phyloP scores from a whole-genome alignment of 30 jellyfish, hydroid and myxozoan species.

The Mastigias papua region DNA sequence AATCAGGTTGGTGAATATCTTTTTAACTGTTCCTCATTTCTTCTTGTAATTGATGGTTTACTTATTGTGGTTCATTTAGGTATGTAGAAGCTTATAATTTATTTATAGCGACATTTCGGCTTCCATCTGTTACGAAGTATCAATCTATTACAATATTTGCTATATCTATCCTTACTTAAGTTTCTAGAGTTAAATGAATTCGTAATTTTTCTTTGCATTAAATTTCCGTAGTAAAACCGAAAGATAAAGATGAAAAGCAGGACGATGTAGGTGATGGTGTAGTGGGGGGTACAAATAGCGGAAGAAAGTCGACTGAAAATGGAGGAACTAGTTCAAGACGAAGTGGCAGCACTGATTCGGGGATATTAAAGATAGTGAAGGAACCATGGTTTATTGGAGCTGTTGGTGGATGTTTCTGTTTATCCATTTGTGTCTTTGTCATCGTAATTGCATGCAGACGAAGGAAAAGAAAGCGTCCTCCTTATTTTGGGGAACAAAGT shows the following conservation, averaged over 20 bases:
- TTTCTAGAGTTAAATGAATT: too few relatives aligned
- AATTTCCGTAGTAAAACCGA: slow-evolving; percentile 14
- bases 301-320: background rate
- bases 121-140: too few relatives aligned
- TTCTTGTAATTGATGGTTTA: too few relatives aligned
- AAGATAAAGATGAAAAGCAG: background rate
- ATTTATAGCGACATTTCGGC: too few relatives aligned
- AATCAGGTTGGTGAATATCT: slow-evolving; percentile 36
- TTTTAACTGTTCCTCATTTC: too few relatives aligned
- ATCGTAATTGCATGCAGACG: slow-evolving; percentile 76
- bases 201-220: too few relatives aligned
- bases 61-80: too few relatives aligned
- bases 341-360: slow-evolving; percentile 42
- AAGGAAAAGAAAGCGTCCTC: slow-evolving; percentile 60
- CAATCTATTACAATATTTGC: too few relatives aligned
- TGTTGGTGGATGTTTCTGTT: slow-evolving; percentile 86
- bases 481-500: slow-evolving; percentile 68
- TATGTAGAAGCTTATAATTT: too few relatives aligned
- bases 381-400: slow-evolving; percentile 97
- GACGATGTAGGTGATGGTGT: background rate
- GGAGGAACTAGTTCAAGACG: slow-evolving; percentile 21
- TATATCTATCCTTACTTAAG: too few relatives aligned
- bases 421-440: slow-evolving; percentile 67
- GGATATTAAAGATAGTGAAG: slow-evolving; percentile 53
- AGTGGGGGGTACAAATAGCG: background rate